Conservation (phyloP, 2,888 invertebrate genomes). For the Xanthostigma xanthostigma region DNA sequence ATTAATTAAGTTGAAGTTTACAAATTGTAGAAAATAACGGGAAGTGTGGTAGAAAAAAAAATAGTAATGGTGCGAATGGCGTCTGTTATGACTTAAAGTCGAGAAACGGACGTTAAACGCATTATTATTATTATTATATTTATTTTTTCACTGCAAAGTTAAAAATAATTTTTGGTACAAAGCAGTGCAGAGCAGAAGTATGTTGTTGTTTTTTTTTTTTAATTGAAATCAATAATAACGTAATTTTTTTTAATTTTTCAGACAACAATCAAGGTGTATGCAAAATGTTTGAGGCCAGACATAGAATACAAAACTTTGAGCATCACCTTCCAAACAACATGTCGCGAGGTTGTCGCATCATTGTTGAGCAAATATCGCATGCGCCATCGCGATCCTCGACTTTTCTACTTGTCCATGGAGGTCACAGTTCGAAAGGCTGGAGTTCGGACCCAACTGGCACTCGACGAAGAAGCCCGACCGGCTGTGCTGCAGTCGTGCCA, state of each 20-base stretch:
- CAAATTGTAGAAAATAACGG: no score
- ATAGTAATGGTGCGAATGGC: no score
- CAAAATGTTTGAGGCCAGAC: slow-evolving; percentile 76
- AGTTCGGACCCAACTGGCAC: slow-evolving; percentile 61
- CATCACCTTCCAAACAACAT: slow-evolving; percentile 77
- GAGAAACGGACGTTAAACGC: no score
- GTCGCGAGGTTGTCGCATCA: slow-evolving; percentile 71
- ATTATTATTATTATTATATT: no score
- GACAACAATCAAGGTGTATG: slow-evolving; percentile 87
- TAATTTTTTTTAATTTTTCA: slow-evolving; percentile 32
- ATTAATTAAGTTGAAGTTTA: no score
- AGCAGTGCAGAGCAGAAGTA: no score
- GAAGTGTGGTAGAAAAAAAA: no score
- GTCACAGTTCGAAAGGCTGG: slow-evolving; percentile 75
- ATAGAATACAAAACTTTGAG: slow-evolving; percentile 92
- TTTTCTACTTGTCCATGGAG: slow-evolving; percentile 91
- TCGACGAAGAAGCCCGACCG: slow-evolving; percentile 80
- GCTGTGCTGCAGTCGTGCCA: slow-evolving; percentile 88
- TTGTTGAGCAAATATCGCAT: slow-evolving; percentile 72
- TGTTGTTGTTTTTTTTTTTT: no score
- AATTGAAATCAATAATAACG: no score
- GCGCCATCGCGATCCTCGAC: slow-evolving; percentile 80
- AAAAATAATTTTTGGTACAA: no score
- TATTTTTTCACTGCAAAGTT: no score
- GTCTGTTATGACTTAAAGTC: no score